Percentiles rank a stretch among this genome's conserved stretches.
Evolutionary conservation across 2,888 invertebrate genomes (phyloP).

Genomic region (Lagria hirta): DNA sequence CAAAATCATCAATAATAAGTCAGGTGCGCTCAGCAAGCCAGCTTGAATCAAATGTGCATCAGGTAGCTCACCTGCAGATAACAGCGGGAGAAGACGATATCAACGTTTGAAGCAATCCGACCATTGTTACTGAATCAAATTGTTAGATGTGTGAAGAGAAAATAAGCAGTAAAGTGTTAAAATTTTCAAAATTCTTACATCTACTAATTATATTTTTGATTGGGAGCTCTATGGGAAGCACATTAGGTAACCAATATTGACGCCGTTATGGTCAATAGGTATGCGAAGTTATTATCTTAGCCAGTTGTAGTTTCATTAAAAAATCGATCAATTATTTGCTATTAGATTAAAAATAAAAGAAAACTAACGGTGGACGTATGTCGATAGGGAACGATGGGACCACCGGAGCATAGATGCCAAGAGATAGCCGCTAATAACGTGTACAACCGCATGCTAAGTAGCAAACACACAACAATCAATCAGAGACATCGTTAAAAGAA

Average conservation of each 20-base stretch:
- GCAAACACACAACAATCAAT: slow-evolving; percentile 48
- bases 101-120: slow-evolving; percentile 33
- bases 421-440: slow-evolving; percentile 51
- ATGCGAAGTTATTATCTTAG: slow-evolving; percentile 24
- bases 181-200: too few relatives aligned
- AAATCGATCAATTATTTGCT: slow-evolving; percentile 32
- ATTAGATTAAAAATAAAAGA: slow-evolving; percentile 29
- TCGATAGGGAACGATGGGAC: slow-evolving; percentile 43
- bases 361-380: slow-evolving; percentile 17
- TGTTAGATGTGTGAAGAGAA: slow-evolving; percentile 34
- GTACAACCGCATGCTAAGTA: slow-evolving; percentile 50
- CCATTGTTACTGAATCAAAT: slow-evolving; percentile 37
- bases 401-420: slow-evolving; percentile 47
- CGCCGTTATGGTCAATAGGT: slow-evolving; percentile 22
- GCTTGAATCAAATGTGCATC: slow-evolving; percentile 24
- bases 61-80: slow-evolving; percentile 46
- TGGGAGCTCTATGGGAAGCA: too few relatives aligned
- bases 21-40: slow-evolving; percentile 36
- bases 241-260: too few relatives aligned
- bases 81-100: slow-evolving; percentile 37
- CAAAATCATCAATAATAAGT: slow-evolving; percentile 27
- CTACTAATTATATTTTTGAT: too few relatives aligned
- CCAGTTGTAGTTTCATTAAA: slow-evolving; percentile 29
- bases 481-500: slow-evolving; percentile 38
- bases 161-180: too few relatives aligned